phyloP scores from a whole-genome alignment of 2,113 vertebrate genomes.

The Psephotus haematonotus region DNA sequence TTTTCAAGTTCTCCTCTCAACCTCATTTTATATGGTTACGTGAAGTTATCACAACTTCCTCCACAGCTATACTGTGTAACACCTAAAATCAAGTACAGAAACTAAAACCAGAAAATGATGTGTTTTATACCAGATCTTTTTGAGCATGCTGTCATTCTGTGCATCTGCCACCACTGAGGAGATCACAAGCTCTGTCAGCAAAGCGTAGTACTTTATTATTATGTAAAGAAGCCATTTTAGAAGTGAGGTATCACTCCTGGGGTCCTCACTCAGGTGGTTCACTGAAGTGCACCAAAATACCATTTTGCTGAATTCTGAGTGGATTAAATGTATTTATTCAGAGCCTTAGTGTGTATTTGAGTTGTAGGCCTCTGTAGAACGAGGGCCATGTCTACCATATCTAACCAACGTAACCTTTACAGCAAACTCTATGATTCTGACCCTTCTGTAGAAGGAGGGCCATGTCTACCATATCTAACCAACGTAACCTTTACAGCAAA shows the following conservation, averaged over 20 bases:
- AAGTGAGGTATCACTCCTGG: neutral
- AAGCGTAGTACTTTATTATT: neutral
- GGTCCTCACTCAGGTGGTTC: rapidly evolving
- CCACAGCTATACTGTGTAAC: neutral
- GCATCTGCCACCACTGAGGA: neutral
- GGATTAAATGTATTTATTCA: neutral
- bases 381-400: neutral
- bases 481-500: neutral
- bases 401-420: neutral
- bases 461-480: neutral
- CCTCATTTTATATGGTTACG: neutral
- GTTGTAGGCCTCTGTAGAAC: neutral
- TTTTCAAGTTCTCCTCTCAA: neutral
- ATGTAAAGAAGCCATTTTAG: neutral
- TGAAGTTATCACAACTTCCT: neutral
- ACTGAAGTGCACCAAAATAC: neutral
- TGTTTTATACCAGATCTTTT: neutral
- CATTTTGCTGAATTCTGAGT: neutral
- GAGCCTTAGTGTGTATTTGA: neutral
- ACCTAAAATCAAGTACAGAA: neutral
- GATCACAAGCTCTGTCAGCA: rapidly evolving
- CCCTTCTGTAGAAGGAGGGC: neutral
- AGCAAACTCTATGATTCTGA: neutral
- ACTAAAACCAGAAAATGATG: neutral
- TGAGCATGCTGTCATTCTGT: neutral